Conservation (phyloP, 2,888 invertebrate genomes). For the Epistrophella euchroma region DNA sequence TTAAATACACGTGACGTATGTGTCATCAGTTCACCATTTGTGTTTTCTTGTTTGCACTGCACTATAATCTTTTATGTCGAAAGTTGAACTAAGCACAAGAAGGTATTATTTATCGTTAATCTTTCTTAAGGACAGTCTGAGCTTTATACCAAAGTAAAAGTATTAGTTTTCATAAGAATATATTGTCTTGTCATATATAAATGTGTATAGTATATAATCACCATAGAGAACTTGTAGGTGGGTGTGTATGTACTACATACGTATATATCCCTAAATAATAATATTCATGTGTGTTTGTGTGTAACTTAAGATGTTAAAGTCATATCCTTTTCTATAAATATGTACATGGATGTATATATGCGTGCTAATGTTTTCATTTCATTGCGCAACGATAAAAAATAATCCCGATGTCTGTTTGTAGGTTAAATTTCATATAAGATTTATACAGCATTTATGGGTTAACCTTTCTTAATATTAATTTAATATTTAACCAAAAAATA, state of each 20-base stretch:
- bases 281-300: constrained; percentile 16
- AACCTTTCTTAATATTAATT: neutral
- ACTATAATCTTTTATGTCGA: constrained; percentile 23
- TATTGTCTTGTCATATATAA: constrained; percentile 3
- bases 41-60: neutral
- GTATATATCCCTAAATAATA: neutral
- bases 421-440: neutral
- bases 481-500: neutral
- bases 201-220: neutral
- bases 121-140: constrained; percentile 46
- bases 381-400: constrained; percentile 25
- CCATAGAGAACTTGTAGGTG: neutral
- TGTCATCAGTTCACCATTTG: constrained; percentile 9
- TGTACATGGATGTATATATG: neutral
- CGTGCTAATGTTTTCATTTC: constrained; percentile 27
- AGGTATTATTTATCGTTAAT: constrained; percentile 58
- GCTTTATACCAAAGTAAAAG: constrained; percentile 5
- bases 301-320: constrained; percentile 3
- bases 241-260: no score
- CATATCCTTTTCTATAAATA: neutral
- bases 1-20: neutral
- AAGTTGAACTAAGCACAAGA: constrained; percentile 24
- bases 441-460: neutral
- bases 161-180: constrained; percentile 34
- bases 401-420: neutral